Evolutionary conservation across 2,888 invertebrate species (phyloP).

Genomic region (Nineta flava): DNA sequence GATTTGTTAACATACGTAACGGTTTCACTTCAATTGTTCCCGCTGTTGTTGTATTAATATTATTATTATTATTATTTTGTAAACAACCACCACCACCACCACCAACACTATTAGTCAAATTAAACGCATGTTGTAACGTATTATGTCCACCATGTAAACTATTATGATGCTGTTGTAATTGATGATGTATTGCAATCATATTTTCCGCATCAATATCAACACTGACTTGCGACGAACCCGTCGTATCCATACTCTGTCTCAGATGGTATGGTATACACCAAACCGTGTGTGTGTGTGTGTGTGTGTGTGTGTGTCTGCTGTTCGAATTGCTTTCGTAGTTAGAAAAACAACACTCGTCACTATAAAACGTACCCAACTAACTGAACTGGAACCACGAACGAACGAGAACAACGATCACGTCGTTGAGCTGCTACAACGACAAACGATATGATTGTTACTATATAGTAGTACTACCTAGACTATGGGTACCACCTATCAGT

Average conservation of each 20-base stretch:
- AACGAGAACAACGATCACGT: no score
- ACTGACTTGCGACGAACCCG: constrained; percentile 28
- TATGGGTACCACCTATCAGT: background rate
- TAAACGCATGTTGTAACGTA: constrained; percentile 26
- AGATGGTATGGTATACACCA: no score
- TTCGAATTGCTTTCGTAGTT: no score
- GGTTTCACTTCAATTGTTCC: constrained; percentile 17
- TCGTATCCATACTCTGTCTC: constrained; percentile 21
- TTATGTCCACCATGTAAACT: constrained; percentile 32
- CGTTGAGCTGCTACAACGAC: no score
- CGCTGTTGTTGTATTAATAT: constrained; percentile 37
- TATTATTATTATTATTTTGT: constrained; percentile 19
- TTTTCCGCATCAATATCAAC: constrained; percentile 27
- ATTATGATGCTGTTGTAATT: constrained; percentile 36
- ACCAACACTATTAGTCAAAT: constrained; percentile 32
- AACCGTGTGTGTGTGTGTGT: no score
- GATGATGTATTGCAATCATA: constrained; percentile 32
- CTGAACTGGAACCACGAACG: no score
- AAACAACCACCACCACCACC: constrained; percentile 36
- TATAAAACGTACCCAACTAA: no score
- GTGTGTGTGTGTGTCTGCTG: no score
- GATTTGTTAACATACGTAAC: constrained; percentile 13
- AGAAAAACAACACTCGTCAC: no score
- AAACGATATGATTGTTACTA: no score
- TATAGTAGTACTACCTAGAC: no score